Evolutionary conservation across 2,888 invertebrate genomes (phyloP).

Genomic region (Netelia fuscicornis): DNA sequence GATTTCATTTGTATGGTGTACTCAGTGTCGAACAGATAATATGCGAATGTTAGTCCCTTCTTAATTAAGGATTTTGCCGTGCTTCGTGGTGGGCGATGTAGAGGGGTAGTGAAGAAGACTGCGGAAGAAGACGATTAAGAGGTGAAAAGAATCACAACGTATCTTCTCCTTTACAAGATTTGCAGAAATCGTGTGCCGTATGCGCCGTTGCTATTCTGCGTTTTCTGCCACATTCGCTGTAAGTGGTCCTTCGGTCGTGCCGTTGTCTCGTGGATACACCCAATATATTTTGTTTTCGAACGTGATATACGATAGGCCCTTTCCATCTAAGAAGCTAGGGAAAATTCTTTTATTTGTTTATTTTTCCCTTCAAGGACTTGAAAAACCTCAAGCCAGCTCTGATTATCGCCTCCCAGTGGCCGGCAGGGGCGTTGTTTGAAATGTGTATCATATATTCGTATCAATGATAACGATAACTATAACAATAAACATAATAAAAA

Average conservation of each 20-base stretch:
- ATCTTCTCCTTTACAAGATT: background rate
- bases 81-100: constrained; percentile 75
- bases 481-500: constrained; percentile 83
- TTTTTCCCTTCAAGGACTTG: constrained; percentile 58
- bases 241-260: background rate
- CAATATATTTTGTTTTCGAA: constrained; percentile 52
- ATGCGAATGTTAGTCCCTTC: constrained; percentile 82
- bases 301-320: constrained; percentile 59
- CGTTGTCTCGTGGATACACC: constrained; percentile 41
- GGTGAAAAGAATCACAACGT: constrained; percentile 12
- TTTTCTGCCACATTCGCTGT: background rate
- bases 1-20: constrained; percentile 82
- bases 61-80: constrained; percentile 81
- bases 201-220: background rate
- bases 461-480: constrained; percentile 82
- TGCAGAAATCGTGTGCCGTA: background rate
- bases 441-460: constrained; percentile 85
- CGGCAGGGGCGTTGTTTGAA: constrained; percentile 84
- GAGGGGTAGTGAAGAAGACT: constrained; percentile 70
- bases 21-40: constrained; percentile 83
- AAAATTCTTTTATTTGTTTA: constrained; percentile 46
- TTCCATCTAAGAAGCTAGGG: constrained; percentile 50
- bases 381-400: constrained; percentile 64
- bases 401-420: constrained; percentile 81
- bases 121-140: constrained; percentile 71